Percentiles rank a stretch among this genome's conserved stretches.
phyloP scores from a whole-genome alignment of 2,113 vertebrate genomes.

The Lycocorax pyrrhopterus region DNA sequence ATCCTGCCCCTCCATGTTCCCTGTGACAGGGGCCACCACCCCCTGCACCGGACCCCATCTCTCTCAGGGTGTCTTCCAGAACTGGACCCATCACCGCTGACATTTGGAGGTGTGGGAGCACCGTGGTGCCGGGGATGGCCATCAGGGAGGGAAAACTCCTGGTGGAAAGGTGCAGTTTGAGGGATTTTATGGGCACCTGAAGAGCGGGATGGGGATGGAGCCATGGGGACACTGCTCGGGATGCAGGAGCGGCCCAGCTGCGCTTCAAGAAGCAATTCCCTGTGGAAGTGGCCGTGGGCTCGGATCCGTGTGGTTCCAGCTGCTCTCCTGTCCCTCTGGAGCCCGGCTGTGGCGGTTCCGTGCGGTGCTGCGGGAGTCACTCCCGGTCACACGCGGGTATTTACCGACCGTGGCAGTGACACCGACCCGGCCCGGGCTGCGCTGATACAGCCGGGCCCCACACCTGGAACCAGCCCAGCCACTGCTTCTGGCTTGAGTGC shows the following conservation, averaged over 20 bases:
- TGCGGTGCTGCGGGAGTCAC: not conserved
- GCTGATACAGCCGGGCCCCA: rapidly evolving
- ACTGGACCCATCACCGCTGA: rapidly evolving
- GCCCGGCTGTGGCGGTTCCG: not conserved
- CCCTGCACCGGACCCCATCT: rapidly evolving
- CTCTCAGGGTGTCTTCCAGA: not conserved
- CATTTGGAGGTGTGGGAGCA: rapidly evolving
- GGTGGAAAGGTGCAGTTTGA: not conserved
- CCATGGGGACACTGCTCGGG: rapidly evolving
- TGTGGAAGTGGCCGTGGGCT: not conserved
- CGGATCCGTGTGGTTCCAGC: rapidly evolving
- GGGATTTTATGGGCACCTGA: not conserved
- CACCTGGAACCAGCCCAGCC: not conserved
- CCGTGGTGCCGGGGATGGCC: not conserved
- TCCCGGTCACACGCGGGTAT: rapidly evolving
- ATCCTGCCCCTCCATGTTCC: rapidly evolving
- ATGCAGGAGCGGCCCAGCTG: rapidly evolving
- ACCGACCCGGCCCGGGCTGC: rapidly evolving
- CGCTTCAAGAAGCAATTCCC: rapidly evolving
- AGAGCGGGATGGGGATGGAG: not conserved
- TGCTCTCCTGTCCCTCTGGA: not conserved
- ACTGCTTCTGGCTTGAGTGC: rapidly evolving
- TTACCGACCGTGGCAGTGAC: not conserved
- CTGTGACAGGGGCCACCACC: rapidly evolving
- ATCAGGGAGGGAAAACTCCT: not conserved